Evolutionary conservation across 2,888 invertebrate species (phyloP).

Genomic region (Clitarchus hookeri): DNA sequence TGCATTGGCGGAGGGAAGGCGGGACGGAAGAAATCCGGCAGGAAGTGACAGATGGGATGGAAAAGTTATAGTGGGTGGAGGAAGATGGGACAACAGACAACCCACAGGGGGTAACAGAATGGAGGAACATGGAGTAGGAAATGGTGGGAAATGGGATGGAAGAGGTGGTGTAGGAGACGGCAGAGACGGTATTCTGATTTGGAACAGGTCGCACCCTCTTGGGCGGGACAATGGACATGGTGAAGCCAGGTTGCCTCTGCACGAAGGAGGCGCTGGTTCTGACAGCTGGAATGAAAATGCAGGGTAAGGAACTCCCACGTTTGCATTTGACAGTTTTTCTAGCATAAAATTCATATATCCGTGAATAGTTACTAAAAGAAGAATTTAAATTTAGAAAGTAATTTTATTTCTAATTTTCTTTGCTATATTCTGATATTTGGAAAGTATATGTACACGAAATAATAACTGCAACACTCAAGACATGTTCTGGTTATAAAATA

Average conservation of each 20-base stretch:
- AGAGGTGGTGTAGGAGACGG: not conserved
- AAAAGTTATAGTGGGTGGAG: not conserved
- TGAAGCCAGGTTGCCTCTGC: not conserved
- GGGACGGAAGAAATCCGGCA: not conserved
- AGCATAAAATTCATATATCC: not conserved
- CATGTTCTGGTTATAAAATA: too few species aligned
- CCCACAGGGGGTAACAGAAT: not conserved
- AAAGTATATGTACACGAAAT: not conserved
- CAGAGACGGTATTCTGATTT: not conserved
- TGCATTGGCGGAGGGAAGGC: not conserved
- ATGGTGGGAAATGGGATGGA: not conserved
- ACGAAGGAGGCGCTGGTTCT: not conserved
- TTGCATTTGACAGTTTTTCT: not conserved
- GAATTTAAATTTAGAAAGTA: not conserved
- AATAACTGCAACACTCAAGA: too few species aligned
- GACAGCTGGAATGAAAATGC: not conserved
- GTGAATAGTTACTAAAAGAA: not conserved
- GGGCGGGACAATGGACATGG: not conserved
- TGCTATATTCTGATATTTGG: not conserved
- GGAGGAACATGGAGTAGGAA: not conserved
- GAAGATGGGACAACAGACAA: not conserved
- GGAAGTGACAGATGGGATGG: not conserved
- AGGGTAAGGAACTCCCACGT: not conserved
- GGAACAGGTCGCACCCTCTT: not conserved
- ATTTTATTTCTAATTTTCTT: not conserved